phyloP scores from a whole-genome alignment of 2,797 vertebrate species.

The Malacoctenus gilli region DNA sequence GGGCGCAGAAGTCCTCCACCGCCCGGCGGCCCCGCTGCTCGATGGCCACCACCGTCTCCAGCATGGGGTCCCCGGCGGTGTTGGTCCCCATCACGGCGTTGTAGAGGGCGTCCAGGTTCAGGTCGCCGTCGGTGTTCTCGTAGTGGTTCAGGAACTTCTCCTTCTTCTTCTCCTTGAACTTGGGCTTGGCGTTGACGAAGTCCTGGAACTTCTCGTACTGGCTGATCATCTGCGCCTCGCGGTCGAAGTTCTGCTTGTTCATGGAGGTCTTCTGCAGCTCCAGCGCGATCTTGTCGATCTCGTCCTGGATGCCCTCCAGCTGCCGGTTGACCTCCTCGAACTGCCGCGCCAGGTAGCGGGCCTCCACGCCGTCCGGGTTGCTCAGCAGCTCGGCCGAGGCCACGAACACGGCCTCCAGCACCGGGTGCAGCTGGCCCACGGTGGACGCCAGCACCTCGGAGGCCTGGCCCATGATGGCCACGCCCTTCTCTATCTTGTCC shows the following conservation, averaged over 20 bases:
- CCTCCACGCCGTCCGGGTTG: conserved; percentile 82
- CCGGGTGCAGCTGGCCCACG: conserved; percentile 82
- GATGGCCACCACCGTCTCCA: conserved; percentile 73
- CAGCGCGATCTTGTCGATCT: conserved; percentile 74
- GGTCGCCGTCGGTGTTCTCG: conserved; percentile 76
- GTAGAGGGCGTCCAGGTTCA: conserved; percentile 83
- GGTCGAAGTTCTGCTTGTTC: conserved; percentile 84
- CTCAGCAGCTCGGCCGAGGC: conserved; percentile 79
- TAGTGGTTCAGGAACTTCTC: conserved; percentile 82
- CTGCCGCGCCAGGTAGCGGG: conserved; percentile 78
- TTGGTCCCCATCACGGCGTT: conserved; percentile 77
- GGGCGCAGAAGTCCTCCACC: conserved; percentile 84
- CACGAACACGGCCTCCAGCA: conserved; percentile 83
- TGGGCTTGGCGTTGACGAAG: conserved; percentile 81
- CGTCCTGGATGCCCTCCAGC: conserved; percentile 77
- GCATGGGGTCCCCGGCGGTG: conserved; percentile 71
- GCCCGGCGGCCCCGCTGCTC: conserved; percentile 77
- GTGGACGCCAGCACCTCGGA: conserved; percentile 83
- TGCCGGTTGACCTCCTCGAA: conserved; percentile 79
- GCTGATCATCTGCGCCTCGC: conserved; percentile 81
- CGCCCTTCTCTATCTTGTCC: conserved; percentile 83
- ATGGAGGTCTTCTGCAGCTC: conserved; percentile 75
- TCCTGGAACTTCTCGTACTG: conserved; percentile 85
- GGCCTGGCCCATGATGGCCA: conserved; percentile 83
- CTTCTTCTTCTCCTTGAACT: conserved; percentile 81